Evolutionary conservation across 2,113 vertebrate genomes (phyloP), one percentile per base, ranked within the genome.

Genomic region (Pholis gunnellus): DNA sequence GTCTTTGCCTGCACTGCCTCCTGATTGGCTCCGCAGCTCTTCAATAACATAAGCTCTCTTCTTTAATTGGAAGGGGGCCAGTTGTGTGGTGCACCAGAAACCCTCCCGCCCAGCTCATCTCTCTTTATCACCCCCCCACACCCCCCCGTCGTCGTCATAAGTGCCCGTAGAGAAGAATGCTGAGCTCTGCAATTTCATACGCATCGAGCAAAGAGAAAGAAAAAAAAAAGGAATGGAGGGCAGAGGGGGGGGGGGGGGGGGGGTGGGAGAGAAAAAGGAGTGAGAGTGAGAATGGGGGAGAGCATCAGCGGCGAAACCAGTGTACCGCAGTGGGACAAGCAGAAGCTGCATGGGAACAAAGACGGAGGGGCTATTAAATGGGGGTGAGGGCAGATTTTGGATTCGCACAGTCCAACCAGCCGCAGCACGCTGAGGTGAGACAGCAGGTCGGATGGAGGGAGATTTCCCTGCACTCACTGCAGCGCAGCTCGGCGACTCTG

Each of bases 31-130:
- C 25, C 78, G 83, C 88, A 67, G 86, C 92, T 92, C 86, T 93
- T 95, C 94, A 94, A 91, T 94, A 95, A 95, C 92, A 94, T 93
- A 93, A 92, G 86, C 92, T 90, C 92, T 93, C 88, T 83, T 89
- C 87, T 94, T 94, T 94, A 95, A 93, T 93, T 94, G 94, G 94
- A 92, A 92, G 87, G 78, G 63, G 89, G 83, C 81, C 86, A 86
- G 85, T 93, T 93, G 86, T 92, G 88, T 91, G 88, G 88, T 91
- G 92, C 91, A 92, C 83, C 84, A 89, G 88, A 84, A 87, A 48
- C 83, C 88, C 80, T 91, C 90, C 89, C 90, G 64, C 88, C 90
- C 85, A 76, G 72, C 87, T 89, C 91, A 79, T 90, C 88, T 69
- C 90, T 68, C 29, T 59, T 56, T 40, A 1, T 15, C 57, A 13